Base-by-base conservation (phyloP, 1,140 invertebrate genomes). In the Orchesella cincta region DNA sequence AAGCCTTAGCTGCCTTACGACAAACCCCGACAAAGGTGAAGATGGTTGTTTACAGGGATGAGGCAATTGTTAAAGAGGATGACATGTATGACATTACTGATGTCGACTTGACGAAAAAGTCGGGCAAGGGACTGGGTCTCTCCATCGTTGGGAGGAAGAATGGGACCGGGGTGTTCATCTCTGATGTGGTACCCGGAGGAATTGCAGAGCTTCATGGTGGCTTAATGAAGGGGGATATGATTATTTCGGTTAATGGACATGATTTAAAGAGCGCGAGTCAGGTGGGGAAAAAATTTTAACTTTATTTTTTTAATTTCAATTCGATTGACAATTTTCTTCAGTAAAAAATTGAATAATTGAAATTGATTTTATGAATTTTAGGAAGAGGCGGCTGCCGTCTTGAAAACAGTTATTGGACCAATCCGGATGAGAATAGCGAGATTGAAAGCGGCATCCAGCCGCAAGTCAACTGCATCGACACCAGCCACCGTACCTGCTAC, bases 111-210 rank as follows among this genome's bases (percentile, higher is more conserved):
- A 87, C 91, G 33, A 98, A 97, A 84, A 98, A 98, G 85, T 89
- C 93, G 0, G 95, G 95, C 14, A 93, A 95, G 87, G 95, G 96
- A 71, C 88, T 98, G 2, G 98, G 97, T 0, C 88, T 99, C 39
- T 94, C 93, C 81, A 91, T 98, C 78, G 91, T 95, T 23, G 94
- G 93, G n/a, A 91, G 93, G 67, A 92, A 93, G 81, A 91, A 91
- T 83, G 94, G 93, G 64, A 90, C 91, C 33, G 96, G 96, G 39
- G 94, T 97, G 75, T 98, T 96, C 85, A 92, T 99, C 77, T 94
- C 93, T 29, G 97, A 99, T 85, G 90, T 99, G 83, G 97, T 95
- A 1, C 90, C 92, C 76, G 97, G 96, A 1, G 94, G 97, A 46
- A 91, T 92, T 74, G 96, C 96, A 0, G 94, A 97, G 81, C 89